phyloP scores from a whole-genome alignment of 2,888 invertebrate species.

The Acleris emargana region DNA sequence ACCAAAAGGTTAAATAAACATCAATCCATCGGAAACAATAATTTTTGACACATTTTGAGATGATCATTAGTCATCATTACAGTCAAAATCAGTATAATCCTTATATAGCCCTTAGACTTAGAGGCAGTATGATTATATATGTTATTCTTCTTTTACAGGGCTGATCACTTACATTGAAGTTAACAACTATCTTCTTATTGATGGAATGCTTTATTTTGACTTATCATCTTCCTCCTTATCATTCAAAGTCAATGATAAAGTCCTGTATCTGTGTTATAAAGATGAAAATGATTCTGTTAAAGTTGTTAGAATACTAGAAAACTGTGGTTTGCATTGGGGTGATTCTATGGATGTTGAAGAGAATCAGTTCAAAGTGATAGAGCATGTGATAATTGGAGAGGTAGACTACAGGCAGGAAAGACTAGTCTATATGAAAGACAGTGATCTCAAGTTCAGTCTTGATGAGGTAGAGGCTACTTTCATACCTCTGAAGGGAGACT shows the following conservation, averaged over 20 bases:
- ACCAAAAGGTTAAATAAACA: too few relatives aligned
- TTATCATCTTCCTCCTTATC: conserved; percentile 57
- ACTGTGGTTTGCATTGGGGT: conserved; percentile 80
- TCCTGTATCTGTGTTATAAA: conserved; percentile 83
- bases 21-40: too few relatives aligned
- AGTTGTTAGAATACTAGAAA: conserved; percentile 84
- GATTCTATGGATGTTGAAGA: conserved; percentile 63
- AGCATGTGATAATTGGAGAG: conserved; percentile 68
- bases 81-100: too few relatives aligned
- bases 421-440: conserved; percentile 75
- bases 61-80: too few relatives aligned
- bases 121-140: neutral
- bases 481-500: conserved; percentile 88
- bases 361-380: conserved; percentile 56
- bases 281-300: conserved; percentile 68
- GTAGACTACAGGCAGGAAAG: conserved; percentile 63
- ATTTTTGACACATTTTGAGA: too few relatives aligned
- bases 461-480: conserved; percentile 86
- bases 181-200: conserved; percentile 81
- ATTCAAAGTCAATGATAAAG: conserved; percentile 78
- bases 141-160: conserved; percentile 66
- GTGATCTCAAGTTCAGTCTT: conserved; percentile 83
- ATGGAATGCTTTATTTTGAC: conserved; percentile 83
- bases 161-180: conserved; percentile 81
- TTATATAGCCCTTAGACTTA: too few relatives aligned